Base-by-base conservation (phyloP, 2,113 vertebrate species). In the Antechinus flavipes region DNA sequence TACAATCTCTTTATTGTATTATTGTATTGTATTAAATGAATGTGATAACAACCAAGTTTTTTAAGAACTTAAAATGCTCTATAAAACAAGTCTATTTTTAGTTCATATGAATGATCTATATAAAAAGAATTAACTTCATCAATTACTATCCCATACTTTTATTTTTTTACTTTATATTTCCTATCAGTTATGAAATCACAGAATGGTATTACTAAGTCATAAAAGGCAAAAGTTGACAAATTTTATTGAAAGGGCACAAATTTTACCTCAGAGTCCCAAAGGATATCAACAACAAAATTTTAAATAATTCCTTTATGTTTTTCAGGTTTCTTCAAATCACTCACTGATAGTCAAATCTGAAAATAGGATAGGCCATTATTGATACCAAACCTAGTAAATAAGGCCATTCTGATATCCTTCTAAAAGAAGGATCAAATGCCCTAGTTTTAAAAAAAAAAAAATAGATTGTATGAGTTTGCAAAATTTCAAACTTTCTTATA, bases 401-500 rank as follows among this genome's bases (percentile, higher is more conserved):
- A 96, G 91, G 93, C 76, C 93, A 97, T 56, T 96, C 42, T 95
- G 96, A 97, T 95, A 97, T 93, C 68, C 61, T 76, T 76, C 35
- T 23, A 84, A 84, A 84, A 84, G 68, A 84, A 84, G n/a, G n/a
- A 84, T 96, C 58, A 96, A 95, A 95, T 97, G 97, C 97, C 97
- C 97, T 98, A 97, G 94, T 96, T 97, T 96, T 97, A 47, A 47
- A 97, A 96, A 98, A 96, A 95, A 97, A 97, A 97, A 97, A 97
- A 94, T 91, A 97, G 93, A 98, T 97, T 98, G 97, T 98, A 93
- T 97, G 95, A 98, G 97, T 97, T 94, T 97, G 98, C 97, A 98
- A 97, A 97, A 97, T 98, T 97, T 96, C 95, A 94, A 90, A 96
- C 95, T 97, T 97, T 97, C 97, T 96, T 96, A 91, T 93, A 95